These are phyloP conservation scores for Acanthosoma haemorrhoidale DNA, from an alignment of 2,888 invertebrate genomes.

Conservation along the genomic window DNA sequence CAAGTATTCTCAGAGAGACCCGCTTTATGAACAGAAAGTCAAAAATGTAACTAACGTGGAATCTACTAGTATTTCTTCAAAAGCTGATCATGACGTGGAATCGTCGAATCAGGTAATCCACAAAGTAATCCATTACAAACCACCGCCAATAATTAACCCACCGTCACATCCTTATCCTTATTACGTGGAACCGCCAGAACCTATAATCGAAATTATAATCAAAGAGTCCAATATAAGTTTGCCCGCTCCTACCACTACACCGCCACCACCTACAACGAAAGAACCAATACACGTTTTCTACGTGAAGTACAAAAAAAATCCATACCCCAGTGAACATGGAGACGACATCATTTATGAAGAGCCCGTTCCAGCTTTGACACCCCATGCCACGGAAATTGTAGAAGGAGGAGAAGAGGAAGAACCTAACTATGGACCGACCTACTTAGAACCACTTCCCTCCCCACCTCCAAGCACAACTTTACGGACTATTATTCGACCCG, in stretches of 20 bases:
- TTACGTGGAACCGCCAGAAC: slow-evolving; percentile 76
- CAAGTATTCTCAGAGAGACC: slow-evolving; percentile 74
- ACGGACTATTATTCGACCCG: slow-evolving; percentile 77
- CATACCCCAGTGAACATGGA: slow-evolving; percentile 53
- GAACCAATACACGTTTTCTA: slow-evolving; percentile 87
- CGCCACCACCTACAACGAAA: slow-evolving; percentile 57
- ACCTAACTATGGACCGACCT: slow-evolving; percentile 29
- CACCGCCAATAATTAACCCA: slow-evolving; percentile 44
- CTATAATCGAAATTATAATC: slow-evolving; percentile 87
- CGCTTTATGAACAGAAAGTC: slow-evolving; percentile 60
- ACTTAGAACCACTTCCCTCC: slow-evolving; percentile 44
- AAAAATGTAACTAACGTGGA: slow-evolving; percentile 18
- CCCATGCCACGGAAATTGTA: slow-evolving; percentile 59
- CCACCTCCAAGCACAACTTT: slow-evolving; percentile 69
- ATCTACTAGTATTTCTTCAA: slow-evolving; percentile 20
- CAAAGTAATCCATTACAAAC: slow-evolving; percentile 28
- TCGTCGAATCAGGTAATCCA: slow-evolving; percentile 40
- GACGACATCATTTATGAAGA: slow-evolving; percentile 72
- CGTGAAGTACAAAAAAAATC: slow-evolving; percentile 84
- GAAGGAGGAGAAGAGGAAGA: slow-evolving; percentile 39
- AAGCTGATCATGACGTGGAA: slow-evolving; percentile 37
- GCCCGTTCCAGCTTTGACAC: slow-evolving; percentile 72
- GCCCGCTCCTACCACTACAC: slow-evolving; percentile 57
- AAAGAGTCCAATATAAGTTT: slow-evolving; percentile 81
- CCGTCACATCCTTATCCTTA: slow-evolving; percentile 45